Evolutionary conservation across 2,888 invertebrate species (phyloP).

Genomic region (Drosophila fungiperda): DNA sequence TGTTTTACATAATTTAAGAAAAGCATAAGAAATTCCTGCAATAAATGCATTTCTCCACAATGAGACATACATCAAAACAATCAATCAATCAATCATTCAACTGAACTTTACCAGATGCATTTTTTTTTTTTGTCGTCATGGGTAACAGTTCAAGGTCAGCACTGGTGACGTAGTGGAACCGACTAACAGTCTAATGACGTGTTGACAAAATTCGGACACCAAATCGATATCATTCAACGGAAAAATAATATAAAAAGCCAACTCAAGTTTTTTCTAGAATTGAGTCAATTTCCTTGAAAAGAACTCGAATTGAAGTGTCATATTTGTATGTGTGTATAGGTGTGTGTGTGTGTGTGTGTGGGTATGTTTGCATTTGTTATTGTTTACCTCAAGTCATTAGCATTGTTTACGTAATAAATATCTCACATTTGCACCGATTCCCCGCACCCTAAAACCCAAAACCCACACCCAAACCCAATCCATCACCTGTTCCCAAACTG

Average conservation of each 20-base stretch:
- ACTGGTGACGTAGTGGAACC: background rate
- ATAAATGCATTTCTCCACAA: background rate
- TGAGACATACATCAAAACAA: background rate
- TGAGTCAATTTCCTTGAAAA: slow-evolving; percentile 1
- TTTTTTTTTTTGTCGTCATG: background rate
- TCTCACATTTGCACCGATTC: background rate
- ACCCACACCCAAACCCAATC: no score
- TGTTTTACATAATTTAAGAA: background rate
- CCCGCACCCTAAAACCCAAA: background rate
- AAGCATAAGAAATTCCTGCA: background rate
- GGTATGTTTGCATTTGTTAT: background rate
- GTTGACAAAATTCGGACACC: background rate
- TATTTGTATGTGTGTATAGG: background rate
- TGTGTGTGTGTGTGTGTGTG: background rate
- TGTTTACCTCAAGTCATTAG: slow-evolving; percentile 24
- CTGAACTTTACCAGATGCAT: background rate
- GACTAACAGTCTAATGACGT: background rate
- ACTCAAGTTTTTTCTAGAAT: background rate
- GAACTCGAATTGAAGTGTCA: slow-evolving; percentile 55
- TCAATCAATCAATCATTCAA: background rate
- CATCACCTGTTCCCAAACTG: background rate
- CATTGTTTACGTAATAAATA: slow-evolving; percentile 21
- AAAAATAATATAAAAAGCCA: background rate
- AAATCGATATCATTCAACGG: background rate
- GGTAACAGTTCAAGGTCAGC: background rate